Percentiles rank a stretch among this genome's conserved stretches.
Conservation (phyloP, 2,113 vertebrate genomes). For the Trichomycterus rosablanca region DNA sequence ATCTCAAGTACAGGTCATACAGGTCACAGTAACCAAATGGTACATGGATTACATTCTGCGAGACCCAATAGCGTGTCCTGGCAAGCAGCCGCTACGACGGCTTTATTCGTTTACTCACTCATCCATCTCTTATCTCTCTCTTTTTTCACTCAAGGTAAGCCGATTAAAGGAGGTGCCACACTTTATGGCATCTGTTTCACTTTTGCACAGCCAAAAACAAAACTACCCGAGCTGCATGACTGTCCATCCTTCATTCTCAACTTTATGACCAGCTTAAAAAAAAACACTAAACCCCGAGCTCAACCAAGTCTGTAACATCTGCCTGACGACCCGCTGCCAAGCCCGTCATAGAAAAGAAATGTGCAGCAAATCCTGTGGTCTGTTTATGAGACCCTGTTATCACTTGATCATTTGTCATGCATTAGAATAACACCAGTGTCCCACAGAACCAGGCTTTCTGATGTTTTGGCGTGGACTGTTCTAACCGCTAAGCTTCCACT, state of each 20-base stretch:
- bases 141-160: conserved; percentile 40
- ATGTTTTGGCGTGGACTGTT: conserved; percentile 1
- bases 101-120: conserved; percentile 34
- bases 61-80: conserved; percentile 19
- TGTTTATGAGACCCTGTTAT: conserved; percentile 19
- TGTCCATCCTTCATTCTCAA: no score
- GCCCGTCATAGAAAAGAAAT: conserved; percentile 2
- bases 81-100: conserved; percentile 14
- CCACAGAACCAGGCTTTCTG: conserved; percentile 17
- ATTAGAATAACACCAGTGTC: conserved; percentile 21
- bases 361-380: conserved; percentile 10
- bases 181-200: conserved; percentile 39
- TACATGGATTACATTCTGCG: conserved; percentile 3
- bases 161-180: conserved; percentile 43
- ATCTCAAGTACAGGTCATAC: conserved; percentile 2
- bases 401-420: conserved; percentile 26
- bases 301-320: conserved; percentile 4
- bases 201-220: conserved; percentile 35
- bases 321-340: conserved; percentile 7
- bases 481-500: no score
- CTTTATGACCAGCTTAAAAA: neutral
- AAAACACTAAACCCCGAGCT: neutral
- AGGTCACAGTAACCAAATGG: conserved; percentile 18
- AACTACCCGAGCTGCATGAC: no score
- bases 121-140: conserved; percentile 30